phyloP scores from a whole-genome alignment of 92 coral and sea anemone species.

The Diadumene lineata region DNA sequence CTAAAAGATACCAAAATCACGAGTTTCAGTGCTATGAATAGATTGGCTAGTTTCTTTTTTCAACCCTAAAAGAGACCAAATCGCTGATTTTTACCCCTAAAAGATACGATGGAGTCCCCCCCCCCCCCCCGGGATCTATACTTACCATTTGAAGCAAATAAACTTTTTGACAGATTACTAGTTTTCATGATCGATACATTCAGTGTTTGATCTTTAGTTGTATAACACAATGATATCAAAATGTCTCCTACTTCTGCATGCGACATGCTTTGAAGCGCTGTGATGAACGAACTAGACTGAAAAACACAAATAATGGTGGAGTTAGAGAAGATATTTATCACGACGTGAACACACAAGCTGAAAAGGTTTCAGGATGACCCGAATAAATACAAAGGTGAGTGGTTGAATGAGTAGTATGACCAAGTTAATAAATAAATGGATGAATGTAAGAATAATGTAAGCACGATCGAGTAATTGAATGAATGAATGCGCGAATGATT shows the following conservation, averaged over 20 bases:
- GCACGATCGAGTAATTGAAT: neutral
- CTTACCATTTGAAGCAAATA: slow-evolving; percentile 53
- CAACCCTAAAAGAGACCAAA: too few species aligned
- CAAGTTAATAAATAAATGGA: neutral
- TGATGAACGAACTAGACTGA: slow-evolving; percentile 34
- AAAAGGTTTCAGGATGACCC: too few species aligned
- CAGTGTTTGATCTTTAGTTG: slow-evolving; percentile 72
- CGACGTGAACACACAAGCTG: too few species aligned
- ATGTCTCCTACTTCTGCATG: slow-evolving; percentile 64
- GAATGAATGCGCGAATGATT: slow-evolving; percentile 2
- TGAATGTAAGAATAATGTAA: neutral
- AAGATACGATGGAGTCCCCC: too few species aligned
- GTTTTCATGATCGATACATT: slow-evolving; percentile 85
- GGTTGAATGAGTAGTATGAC: too few species aligned
- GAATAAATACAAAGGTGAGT: too few species aligned
- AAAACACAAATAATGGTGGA: neutral
- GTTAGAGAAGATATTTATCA: too few species aligned
- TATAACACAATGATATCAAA: slow-evolving; percentile 71
- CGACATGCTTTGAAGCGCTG: slow-evolving; percentile 61
- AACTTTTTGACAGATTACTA: slow-evolving; percentile 56
- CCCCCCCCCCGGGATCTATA: too few species aligned
- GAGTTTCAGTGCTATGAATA: too few species aligned
- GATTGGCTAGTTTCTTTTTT: too few species aligned
- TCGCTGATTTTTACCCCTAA: too few species aligned
- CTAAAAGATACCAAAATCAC: too few species aligned